A percentile compares a stretch with the other conserved stretches of the same genome.
Evolutionary conservation across 2,797 vertebrate genomes (phyloP).

Genomic region (Perodicticus potto): DNA sequence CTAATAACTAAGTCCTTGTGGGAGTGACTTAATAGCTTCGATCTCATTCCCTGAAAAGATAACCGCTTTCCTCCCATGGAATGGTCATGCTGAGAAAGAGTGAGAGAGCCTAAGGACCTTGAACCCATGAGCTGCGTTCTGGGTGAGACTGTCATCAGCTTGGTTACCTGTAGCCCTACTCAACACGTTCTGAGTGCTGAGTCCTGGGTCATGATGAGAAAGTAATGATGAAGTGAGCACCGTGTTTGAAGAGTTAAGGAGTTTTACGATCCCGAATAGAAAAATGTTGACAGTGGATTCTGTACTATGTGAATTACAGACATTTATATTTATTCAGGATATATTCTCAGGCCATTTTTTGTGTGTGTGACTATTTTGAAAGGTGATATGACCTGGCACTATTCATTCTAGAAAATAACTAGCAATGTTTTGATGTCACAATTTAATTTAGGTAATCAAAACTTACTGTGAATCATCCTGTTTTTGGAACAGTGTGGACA

Average conservation of each 20-base stretch:
- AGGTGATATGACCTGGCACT: slow-evolving; percentile 73
- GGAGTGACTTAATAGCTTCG: background rate
- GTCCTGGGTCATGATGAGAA: background rate
- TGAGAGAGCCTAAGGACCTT: background rate
- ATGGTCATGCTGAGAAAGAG: background rate
- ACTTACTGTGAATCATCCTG: background rate
- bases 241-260: slow-evolving; percentile 69
- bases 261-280: slow-evolving; percentile 76
- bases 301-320: slow-evolving; percentile 74
- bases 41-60: background rate
- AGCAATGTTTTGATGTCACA: background rate
- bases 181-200: background rate
- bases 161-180: background rate
- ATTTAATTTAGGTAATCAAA: background rate
- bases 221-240: background rate
- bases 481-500: background rate
- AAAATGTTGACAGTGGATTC: slow-evolving; percentile 79
- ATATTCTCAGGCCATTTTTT: background rate
- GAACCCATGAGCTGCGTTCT: background rate
- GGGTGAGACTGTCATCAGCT: background rate
- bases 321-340: slow-evolving; percentile 81
- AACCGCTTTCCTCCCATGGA: background rate
- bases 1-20: background rate
- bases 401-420: slow-evolving; percentile 58
- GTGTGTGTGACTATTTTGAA: slow-evolving; percentile 60